Evolutionary conservation across 2,888 invertebrate genomes (phyloP).

Genomic region (Lottia scabra): DNA sequence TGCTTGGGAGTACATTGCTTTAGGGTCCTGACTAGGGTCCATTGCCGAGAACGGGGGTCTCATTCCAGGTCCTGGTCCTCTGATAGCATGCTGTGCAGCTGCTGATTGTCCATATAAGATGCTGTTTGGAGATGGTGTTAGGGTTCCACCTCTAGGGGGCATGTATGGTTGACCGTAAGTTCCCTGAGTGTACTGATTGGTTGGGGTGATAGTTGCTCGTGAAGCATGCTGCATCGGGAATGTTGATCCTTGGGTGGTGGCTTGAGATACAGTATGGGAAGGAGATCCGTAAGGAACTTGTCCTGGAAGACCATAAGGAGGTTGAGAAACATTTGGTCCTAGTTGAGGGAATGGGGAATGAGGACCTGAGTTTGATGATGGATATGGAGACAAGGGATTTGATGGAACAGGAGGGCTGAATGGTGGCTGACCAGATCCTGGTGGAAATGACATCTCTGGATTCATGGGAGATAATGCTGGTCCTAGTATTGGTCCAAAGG

Average conservation of each 20-base stretch:
- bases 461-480: constrained; percentile 36
- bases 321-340: constrained; percentile 31
- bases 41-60: constrained; percentile 35
- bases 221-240: constrained; percentile 48
- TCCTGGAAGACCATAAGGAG: neutral
- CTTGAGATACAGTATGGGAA: constrained; percentile 23
- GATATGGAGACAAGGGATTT: constrained; percentile 34
- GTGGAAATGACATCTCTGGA: constrained; percentile 48
- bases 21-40: neutral
- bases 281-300: constrained; percentile 11
- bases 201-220: constrained; percentile 46
- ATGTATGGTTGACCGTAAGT: constrained; percentile 39
- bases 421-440: constrained; percentile 44
- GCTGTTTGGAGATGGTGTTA: constrained; percentile 39
- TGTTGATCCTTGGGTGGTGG: constrained; percentile 22
- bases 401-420: constrained; percentile 47
- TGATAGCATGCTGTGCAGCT: constrained; percentile 36
- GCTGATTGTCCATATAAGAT: constrained; percentile 46
- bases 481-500: constrained; percentile 39
- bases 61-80: constrained; percentile 32
- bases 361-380: constrained; percentile 42
- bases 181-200: constrained; percentile 50
- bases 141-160: constrained; percentile 36
- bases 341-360: constrained; percentile 46
- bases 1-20: neutral